These are phyloP conservation scores for Dipodomys spectabilis DNA, from an alignment of 2,113 vertebrate genomes.

Conservation along the genomic window DNA sequence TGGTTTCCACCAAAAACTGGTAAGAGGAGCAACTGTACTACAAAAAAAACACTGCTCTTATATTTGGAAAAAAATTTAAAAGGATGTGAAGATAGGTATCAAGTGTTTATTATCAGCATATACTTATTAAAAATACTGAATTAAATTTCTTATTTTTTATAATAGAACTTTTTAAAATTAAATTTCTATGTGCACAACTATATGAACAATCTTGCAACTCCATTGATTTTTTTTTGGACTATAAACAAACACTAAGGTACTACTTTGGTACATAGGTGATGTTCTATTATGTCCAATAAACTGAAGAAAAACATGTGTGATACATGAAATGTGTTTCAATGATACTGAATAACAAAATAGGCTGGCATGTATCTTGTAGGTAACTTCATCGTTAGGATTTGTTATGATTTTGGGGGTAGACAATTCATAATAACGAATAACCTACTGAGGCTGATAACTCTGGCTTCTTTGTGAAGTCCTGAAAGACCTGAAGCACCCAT, in stretches of 20 bases:
- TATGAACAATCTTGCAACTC: not conserved
- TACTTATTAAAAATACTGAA: constrained; percentile 59
- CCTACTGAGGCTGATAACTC: not conserved
- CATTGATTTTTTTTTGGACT: constrained; percentile 62
- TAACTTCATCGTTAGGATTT: not conserved
- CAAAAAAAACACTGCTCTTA: constrained; percentile 52
- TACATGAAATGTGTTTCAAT: not conserved
- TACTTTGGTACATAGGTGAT: constrained; percentile 33
- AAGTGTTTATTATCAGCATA: constrained; percentile 50
- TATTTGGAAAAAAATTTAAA: constrained; percentile 37
- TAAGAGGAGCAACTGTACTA: constrained; percentile 75
- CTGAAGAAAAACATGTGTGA: constrained; percentile 16
- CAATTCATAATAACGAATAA: not conserved
- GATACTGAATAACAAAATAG: not conserved
- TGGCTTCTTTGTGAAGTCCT: not conserved
- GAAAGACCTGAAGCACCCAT: not conserved
- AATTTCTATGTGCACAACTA: constrained; percentile 27
- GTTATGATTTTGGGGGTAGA: not conserved
- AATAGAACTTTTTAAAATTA: not conserved
- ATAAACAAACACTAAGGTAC: not conserved
- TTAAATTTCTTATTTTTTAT: not conserved
- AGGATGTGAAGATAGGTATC: constrained; percentile 40
- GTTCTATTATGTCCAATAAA: constrained; percentile 39
- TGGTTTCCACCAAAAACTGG: constrained; percentile 62
- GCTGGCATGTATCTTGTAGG: too few species aligned